phyloP scores from a whole-genome alignment of 92 coral and sea anemone genomes.

The Actinostola sp. region DNA sequence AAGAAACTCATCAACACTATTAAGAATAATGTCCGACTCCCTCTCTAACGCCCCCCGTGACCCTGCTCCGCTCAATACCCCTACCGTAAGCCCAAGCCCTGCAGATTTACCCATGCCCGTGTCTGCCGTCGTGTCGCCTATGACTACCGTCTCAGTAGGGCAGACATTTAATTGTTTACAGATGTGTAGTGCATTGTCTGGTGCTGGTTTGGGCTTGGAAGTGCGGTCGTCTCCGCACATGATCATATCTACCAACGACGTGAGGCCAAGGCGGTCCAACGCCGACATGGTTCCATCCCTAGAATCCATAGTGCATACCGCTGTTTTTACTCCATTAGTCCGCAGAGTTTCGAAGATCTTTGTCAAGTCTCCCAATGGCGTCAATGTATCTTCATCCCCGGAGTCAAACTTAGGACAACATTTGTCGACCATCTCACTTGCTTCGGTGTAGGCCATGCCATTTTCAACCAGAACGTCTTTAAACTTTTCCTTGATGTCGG shows the following conservation, averaged over 20 bases:
- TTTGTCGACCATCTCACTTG: conserved; percentile 64
- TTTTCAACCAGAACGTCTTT: conserved; percentile 72
- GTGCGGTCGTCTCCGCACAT: conserved; percentile 88
- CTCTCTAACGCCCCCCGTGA: conserved; percentile 67
- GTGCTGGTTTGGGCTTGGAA: conserved; percentile 90
- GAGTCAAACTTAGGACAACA: conserved; percentile 83
- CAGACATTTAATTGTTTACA: conserved; percentile 76
- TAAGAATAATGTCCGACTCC: conserved; percentile 79
- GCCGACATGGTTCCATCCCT: conserved; percentile 90
- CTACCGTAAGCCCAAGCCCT: conserved; percentile 84
- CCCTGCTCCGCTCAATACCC: conserved; percentile 93
- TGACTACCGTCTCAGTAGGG: conserved; percentile 71
- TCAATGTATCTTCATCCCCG: conserved; percentile 66
- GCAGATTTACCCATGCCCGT: conserved; percentile 94
- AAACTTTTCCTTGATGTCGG: conserved; percentile 78
- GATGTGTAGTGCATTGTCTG: conserved; percentile 88
- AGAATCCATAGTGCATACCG: conserved; percentile 91
- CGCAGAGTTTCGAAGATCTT: conserved; percentile 73
- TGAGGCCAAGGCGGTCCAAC: conserved; percentile 74
- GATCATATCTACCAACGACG: conserved; percentile 71
- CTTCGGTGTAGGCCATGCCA: conserved; percentile 60
- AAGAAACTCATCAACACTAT: conserved; percentile 84
- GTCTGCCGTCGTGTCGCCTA: conserved; percentile 95
- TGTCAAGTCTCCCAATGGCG: conserved; percentile 82
- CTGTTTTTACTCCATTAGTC: conserved; percentile 82